phyloP scores from a whole-genome alignment of 2,888 invertebrate genomes.

The Pseudolycoriella hygida region DNA sequence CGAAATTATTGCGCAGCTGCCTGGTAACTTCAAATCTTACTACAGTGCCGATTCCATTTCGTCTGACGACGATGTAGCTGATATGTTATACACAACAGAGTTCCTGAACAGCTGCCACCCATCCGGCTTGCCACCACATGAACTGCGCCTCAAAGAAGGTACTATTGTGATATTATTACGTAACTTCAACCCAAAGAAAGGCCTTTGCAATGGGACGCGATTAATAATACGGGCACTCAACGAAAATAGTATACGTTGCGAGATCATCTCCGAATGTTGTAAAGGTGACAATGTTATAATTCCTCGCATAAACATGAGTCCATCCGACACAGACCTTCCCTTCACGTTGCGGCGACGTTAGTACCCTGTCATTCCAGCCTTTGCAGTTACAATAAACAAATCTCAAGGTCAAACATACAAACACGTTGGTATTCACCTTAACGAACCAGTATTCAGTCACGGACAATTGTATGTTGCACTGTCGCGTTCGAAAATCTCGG shows the following conservation, averaged over 20 bases:
- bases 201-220: conserved; percentile 5
- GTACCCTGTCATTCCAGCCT: conserved; percentile 3
- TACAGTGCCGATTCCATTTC: conserved; percentile 5
- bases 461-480: conserved; percentile 4
- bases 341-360: neutral
- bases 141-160: conserved; percentile 4
- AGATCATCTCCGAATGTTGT: conserved; percentile 5
- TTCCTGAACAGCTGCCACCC: conserved; percentile 4
- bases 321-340: neutral
- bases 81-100: conserved; percentile 4
- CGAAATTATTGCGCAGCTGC: neutral
- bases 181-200: conserved; percentile 4
- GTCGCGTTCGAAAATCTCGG: neutral
- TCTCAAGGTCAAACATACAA: conserved; percentile 4
- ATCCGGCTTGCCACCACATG: conserved; percentile 4
- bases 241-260: too few species aligned
- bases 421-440: neutral
- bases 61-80: neutral
- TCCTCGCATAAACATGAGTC: conserved; percentile 1
- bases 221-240: conserved; percentile 6
- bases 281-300: neutral
- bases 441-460: conserved; percentile 2
- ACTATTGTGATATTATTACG: conserved; percentile 3
- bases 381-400: conserved; percentile 6
- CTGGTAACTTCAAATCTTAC: conserved; percentile 1